These are phyloP conservation scores for Phaethon lepturus DNA, from an alignment of 2,113 vertebrate genomes.

Conservation along the genomic window DNA sequence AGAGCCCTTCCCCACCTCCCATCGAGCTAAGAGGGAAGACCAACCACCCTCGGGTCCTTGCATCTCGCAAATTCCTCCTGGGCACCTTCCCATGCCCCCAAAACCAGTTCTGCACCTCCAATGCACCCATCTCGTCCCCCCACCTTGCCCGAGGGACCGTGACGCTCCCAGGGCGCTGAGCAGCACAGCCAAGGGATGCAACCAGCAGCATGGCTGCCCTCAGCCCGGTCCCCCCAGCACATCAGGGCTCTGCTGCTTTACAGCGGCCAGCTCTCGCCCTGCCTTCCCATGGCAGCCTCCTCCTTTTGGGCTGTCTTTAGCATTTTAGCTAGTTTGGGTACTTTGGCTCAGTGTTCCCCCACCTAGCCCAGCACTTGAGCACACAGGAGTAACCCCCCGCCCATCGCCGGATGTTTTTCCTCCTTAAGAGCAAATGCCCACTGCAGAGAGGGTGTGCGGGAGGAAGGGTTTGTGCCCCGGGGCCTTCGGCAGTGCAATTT, in stretches of 20 bases:
- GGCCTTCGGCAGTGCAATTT: accelerated
- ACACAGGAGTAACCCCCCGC: background rate
- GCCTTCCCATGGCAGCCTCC: background rate
- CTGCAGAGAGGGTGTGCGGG: background rate
- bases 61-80: background rate
- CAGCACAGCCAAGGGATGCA: background rate
- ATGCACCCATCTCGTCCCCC: background rate
- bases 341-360: background rate
- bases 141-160: background rate
- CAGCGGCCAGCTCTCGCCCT: background rate
- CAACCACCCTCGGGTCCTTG: background rate
- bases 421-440: background rate
- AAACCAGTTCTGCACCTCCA: background rate
- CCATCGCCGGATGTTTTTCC: background rate
- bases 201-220: background rate
- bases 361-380: background rate
- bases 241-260: background rate
- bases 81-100: background rate
- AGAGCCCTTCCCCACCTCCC: background rate
- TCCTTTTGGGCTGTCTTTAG: background rate
- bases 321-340: background rate
- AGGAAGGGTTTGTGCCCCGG: background rate
- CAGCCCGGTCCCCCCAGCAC: background rate
- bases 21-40: background rate
- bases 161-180: background rate